Base-by-base conservation (phyloP, 2,888 invertebrate genomes). In the Drosophila mayaguana region DNA sequence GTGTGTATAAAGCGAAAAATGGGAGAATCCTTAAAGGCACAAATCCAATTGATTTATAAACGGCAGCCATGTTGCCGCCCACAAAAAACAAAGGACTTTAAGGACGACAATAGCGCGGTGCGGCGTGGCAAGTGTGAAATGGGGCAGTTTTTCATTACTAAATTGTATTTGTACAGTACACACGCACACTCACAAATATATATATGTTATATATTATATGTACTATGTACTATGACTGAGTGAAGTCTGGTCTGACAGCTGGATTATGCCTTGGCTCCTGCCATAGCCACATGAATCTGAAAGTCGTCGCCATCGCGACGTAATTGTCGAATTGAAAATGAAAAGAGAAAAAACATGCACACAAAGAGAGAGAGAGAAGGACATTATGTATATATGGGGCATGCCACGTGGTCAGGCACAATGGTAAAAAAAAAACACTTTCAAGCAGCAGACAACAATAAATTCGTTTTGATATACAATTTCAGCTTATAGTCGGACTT, bases 1-100 rank as follows among this genome's bases (percentile, higher is more conserved):
- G n/a, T 48, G n/a, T 25, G 16, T 9, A 1, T 9, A 7, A 7
- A 8, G 40, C 32, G n/a, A 40, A n/a, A 16, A 38, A 36, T 14
- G 2, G 22, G 18, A 18, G 18, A 32, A 50, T 28, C 20, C 50
- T 50, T 50, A 42, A 46, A n/a, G 54, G 43, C 55, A 71, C 64
- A 72, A 83, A 81, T 81, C 72, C 72, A 74, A 84, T 84, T 84
- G 81, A 70, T 79, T 72, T 71, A 72, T 67, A 77, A 69, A 75
- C 54, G 72, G 53, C 65, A 55, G 55, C 70, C 63, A 65, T 51
- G 79, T 51, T 62, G 45, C 22, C 45, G 32, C 14, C 59, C 64
- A 45, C 57, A 66, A 66, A 76, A 77, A 71, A 71, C 76, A 76
- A 79, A 72, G 54, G 38, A 40, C 54, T 22, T 40, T 6, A 48